Conservation (phyloP, 1,140 invertebrate species). For the Babylonia areolata region DNA sequence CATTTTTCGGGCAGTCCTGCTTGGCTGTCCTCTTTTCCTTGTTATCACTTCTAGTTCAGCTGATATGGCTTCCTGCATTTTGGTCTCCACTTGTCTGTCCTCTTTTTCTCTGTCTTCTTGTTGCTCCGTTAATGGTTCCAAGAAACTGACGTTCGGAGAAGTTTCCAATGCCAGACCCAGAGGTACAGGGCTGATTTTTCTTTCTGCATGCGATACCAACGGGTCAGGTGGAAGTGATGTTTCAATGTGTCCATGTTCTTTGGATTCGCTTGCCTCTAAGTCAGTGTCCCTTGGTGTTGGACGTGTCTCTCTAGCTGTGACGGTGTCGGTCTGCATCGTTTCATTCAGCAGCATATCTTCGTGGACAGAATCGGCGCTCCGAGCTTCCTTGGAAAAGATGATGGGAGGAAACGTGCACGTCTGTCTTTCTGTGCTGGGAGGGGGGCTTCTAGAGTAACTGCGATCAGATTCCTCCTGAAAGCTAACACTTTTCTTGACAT, state of each 20-base stretch:
- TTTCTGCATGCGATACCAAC: not conserved
- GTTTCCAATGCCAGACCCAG: not conserved
- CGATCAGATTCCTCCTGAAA: not conserved
- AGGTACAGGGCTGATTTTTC: not conserved
- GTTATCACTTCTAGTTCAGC: no score
- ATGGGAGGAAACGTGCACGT: not conserved
- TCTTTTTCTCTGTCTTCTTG: not conserved
- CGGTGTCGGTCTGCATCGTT: not conserved
- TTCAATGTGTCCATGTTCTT: no score
- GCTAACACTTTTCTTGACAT: not conserved
- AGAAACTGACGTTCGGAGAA: not conserved
- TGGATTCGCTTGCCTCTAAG: no score
- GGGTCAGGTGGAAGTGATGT: no score
- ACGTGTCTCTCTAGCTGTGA: no score
- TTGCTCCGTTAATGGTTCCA: not conserved
- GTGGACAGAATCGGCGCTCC: not conserved
- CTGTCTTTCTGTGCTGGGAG: not conserved
- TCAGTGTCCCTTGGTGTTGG: no score
- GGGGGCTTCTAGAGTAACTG: conserved; percentile 7
- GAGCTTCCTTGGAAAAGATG: not conserved
- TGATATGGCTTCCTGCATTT: not conserved
- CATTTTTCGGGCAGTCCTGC: not conserved
- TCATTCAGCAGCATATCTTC: not conserved
- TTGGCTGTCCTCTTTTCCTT: not conserved
- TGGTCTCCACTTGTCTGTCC: not conserved